A percentile compares a stretch with the other conserved stretches of the same genome.
Evolutionary conservation across 1,140 invertebrate species (phyloP).

Genomic region (Drosophila watanabei): DNA sequence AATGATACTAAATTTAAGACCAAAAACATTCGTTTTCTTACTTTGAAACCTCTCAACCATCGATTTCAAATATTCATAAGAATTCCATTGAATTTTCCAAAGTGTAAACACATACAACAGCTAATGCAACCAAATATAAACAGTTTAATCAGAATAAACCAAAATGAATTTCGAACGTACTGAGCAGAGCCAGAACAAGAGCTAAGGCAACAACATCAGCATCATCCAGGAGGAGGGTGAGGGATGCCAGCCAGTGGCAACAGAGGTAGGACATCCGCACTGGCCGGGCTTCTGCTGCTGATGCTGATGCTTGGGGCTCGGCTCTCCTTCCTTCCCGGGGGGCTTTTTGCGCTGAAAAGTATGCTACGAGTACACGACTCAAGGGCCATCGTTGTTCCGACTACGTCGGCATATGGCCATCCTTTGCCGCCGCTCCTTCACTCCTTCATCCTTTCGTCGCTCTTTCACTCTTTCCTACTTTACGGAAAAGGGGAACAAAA

Average conservation of each 20-base stretch:
- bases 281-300: constrained; percentile 12
- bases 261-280: constrained; percentile 36
- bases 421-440: constrained; percentile 29
- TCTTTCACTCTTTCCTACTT: constrained; percentile 4
- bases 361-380: constrained; percentile 70
- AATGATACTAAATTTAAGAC: neutral
- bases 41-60: neutral
- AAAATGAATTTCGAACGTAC: constrained; percentile 73
- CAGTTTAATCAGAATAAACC: constrained; percentile 83
- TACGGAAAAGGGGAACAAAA: constrained; percentile 51
- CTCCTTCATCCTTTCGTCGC: neutral
- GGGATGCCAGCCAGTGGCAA: neutral
- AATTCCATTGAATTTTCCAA: neutral
- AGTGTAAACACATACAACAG: constrained; percentile 37
- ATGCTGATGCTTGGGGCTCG: constrained; percentile 8
- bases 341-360: constrained; percentile 78
- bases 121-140: constrained; percentile 82
- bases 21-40: neutral
- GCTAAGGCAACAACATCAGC: constrained; percentile 6
- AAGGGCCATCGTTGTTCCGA: constrained; percentile 65
- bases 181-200: constrained; percentile 27
- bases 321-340: constrained; percentile 18
- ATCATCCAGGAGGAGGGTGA: neutral
- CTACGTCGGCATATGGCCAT: constrained; percentile 58
- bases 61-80: neutral